Conservation (phyloP, 2,888 invertebrate genomes). For the Pinctada fucata region DNA sequence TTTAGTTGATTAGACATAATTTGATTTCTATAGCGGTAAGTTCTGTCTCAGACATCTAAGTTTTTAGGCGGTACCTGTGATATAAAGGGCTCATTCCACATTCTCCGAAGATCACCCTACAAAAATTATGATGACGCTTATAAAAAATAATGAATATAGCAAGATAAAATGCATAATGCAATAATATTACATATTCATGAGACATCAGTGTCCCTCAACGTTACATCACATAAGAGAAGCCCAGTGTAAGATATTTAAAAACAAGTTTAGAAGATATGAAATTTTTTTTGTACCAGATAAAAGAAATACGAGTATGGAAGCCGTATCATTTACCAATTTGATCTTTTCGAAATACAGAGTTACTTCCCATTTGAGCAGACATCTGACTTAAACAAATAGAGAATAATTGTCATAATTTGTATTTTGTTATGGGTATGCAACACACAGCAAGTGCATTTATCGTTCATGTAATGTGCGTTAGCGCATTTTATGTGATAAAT, state of each 20-base stretch:
- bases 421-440: too few species aligned
- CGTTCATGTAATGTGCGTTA: background rate
- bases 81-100: conserved; percentile 89
- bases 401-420: too few species aligned
- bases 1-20: too few species aligned
- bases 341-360: background rate
- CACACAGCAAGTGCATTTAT: background rate
- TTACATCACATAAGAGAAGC: too few species aligned
- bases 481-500: background rate
- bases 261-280: too few species aligned
- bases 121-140: conserved; percentile 58
- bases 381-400: background rate
- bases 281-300: background rate
- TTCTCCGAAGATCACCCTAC: conserved; percentile 95
- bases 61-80: conserved; percentile 63
- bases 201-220: background rate
- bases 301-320: background rate
- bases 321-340: background rate
- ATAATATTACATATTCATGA: background rate
- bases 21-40: too few species aligned
- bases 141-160: background rate
- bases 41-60: conserved; percentile 68
- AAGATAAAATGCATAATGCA: background rate
- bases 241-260: too few species aligned
- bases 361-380: background rate